Evolutionary conservation across 2,888 invertebrate genomes (phyloP), one percentile per base, ranked within the genome.

Genomic region (Cryptus viduatorius): DNA sequence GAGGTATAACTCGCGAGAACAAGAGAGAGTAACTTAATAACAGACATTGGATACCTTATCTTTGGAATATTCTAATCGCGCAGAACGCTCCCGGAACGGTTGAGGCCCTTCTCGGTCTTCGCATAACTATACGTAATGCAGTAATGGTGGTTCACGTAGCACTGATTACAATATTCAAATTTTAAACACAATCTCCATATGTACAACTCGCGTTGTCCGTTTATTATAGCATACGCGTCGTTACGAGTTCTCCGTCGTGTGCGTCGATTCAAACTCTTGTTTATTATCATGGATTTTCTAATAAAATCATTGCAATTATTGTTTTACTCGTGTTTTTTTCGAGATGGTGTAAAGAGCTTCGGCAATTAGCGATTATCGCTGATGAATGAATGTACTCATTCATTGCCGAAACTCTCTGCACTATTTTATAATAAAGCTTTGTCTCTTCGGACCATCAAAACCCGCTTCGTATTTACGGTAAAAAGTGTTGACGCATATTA

Each of bases 151-250:
- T 85, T 68, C 81, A 83, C 89, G 81, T 87, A 85, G 87, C 86
- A 82, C 88, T 89, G 88, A 91, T 91, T 91, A 90, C 90, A 91
- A 90, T 91, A 91, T 91, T 91, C 90, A 91, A 90, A 91, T 91
- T 89, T 89, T 83, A 31, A 71, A 68, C 87, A 37, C 87, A 87
- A 91, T 91, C 87, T 90, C 86, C 89, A 90, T 90, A 90, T 87
- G 87, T 85, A 87, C 79, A 53, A 65, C 79, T 53, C 83, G 50
- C 76, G 69, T 67, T 72, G 67, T 56, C 68, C 75, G 79, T 72
- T 79, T 64, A 79, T 79, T 61, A 44, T 31, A 59, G 44, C 67
- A 73, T 82, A 59, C 65, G 72, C 46, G 24, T 61, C 68, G 56
- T 79, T 69, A 68, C 77, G 42, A 68, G 31, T 68, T 68, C 50